phyloP scores from a whole-genome alignment of 2,113 vertebrate genomes.

The Cyrtonyx montezumae region DNA sequence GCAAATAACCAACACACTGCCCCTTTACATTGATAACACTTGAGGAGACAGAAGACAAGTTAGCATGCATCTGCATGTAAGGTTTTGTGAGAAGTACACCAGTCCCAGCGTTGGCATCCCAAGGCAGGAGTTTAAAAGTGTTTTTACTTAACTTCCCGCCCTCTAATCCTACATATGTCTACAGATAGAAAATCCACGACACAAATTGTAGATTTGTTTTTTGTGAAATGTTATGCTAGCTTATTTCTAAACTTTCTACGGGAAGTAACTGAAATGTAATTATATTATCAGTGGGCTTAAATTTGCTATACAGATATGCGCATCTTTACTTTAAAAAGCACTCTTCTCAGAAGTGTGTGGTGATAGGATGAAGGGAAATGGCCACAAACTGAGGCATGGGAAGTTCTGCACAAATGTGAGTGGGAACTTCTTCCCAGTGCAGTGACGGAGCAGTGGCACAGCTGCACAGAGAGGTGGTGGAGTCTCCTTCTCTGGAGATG shows the following conservation, averaged over 20 bases:
- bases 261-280: background rate
- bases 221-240: background rate
- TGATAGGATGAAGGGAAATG: no score
- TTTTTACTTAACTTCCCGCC: background rate
- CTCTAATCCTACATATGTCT: background rate
- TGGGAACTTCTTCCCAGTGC: no score
- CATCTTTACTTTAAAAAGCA: background rate
- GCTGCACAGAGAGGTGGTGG: no score
- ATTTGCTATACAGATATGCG: background rate
- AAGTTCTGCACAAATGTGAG: no score
- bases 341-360: no score
- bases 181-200: background rate
- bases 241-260: background rate
- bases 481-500: no score
- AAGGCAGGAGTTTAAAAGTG: background rate
- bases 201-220: background rate
- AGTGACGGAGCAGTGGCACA: no score
- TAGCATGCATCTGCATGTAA: background rate
- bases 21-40: background rate
- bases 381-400: no score
- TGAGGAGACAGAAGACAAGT: background rate
- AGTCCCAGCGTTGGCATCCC: background rate
- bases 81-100: background rate
- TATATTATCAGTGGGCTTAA: background rate
- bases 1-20: background rate